Base-by-base conservation (phyloP, 2,888 invertebrate species). In the Chrysina gloriosa region DNA sequence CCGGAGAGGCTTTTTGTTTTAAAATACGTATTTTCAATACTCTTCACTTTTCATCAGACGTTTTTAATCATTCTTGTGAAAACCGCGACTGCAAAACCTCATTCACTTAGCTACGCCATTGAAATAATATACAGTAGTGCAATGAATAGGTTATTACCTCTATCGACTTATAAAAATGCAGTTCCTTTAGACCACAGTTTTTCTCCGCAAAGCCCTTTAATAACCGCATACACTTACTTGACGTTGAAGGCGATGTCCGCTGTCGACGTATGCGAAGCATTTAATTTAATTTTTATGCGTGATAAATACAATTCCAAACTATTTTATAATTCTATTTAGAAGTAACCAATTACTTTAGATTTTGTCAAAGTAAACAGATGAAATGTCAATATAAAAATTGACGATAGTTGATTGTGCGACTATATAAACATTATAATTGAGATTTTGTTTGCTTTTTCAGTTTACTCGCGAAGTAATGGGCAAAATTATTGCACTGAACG, bases 1-100 rank as follows among this genome's bases (percentile, higher is more conserved):
- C 72, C 71, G 71, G 70, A 54, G 65, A 39, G 63, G 70, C 71
- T 73, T 73, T 74, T 73, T 73, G 73, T 75, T 71, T 70, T 68
- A 47, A 65, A 71, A 71, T 56, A 69, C 71, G 71, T 69, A 70
- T 71, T 72, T 74, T 74, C 74, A 72, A 69, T 71, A 69, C 71
- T 65, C 64, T 70, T 72, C 64, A 67, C 69, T 69, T 63, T 70
- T 67, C 68, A 68, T 63, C 39, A 69, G 63, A 66, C 63, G 66
- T 66, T 70, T 69, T 70, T 70, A 63, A 70, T 65, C 70, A 70
- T 65, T 68, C 58, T 68, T 63, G 56, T 54, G 61, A 66, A 66
- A 66, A 36, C 52, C 54, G 19, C 29, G 56, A 42, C 39, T 39
- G 39, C 42, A 65, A 39, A 65, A 52, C 52, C 29, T 27, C 58